phyloP scores from a whole-genome alignment of 1,140 invertebrate genomes.

The Anadara kagoshimensis region DNA sequence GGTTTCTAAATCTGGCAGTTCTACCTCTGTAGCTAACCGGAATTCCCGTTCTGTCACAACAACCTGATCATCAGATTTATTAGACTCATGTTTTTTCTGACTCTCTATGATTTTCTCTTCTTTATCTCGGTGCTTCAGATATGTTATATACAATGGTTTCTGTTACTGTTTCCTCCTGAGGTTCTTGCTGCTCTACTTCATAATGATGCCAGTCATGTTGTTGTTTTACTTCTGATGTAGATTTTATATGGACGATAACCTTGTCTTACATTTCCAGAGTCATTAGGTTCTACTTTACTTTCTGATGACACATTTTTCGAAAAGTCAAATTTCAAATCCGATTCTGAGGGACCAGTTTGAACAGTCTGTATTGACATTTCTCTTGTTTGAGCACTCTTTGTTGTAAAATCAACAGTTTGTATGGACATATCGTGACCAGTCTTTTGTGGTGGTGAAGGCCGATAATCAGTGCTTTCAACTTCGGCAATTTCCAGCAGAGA shows the following conservation, averaged over 20 bases:
- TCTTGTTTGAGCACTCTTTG: no score
- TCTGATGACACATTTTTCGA: no score
- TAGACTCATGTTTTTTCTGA: conserved; percentile 6
- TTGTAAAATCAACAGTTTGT: no score
- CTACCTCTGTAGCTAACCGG: conserved; percentile 33
- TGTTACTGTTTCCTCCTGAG: no score
- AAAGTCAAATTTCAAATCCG: no score
- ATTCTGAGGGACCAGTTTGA: no score
- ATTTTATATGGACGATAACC: no score
- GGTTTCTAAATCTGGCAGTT: conserved; percentile 36
- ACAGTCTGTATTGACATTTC: no score
- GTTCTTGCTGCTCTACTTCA: conserved; percentile 9
- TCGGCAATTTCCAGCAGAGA: neutral
- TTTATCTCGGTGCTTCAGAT: neutral
- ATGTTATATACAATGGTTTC: no score
- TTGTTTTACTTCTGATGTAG: conserved; percentile 3
- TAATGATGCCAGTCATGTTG: conserved; percentile 8
- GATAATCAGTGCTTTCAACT: conserved; percentile 7
- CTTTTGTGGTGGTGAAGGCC: neutral
- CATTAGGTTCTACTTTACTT: no score
- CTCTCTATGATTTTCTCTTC: conserved; percentile 15
- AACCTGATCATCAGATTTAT: neutral
- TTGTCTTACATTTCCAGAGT: no score
- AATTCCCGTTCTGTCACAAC: conserved; percentile 28
- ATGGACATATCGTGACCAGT: neutral